Evolutionary conservation across 1,140 invertebrate genomes (phyloP).

Genomic region (Caenorhabditis briggsae): DNA sequence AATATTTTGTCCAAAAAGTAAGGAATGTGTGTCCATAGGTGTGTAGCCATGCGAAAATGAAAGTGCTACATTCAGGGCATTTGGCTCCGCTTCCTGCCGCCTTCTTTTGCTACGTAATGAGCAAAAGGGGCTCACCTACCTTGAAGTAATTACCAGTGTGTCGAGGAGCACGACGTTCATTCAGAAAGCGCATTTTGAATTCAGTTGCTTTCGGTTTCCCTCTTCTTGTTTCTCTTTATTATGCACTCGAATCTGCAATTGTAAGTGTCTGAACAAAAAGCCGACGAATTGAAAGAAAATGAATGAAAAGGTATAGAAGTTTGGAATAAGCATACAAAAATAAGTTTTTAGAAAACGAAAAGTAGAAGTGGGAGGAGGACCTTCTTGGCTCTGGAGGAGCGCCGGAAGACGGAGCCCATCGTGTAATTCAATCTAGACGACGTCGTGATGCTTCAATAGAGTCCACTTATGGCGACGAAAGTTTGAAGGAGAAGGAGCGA

Average conservation of each 20-base stretch:
- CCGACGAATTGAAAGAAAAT: background rate
- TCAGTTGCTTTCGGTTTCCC: slow-evolving; percentile 1
- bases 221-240: slow-evolving; percentile 40
- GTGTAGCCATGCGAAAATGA: slow-evolving; percentile 42
- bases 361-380: background rate
- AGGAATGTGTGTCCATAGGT: background rate
- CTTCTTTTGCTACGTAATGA: background rate
- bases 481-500: slow-evolving; percentile 9
- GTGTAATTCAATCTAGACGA: slow-evolving; percentile 56
- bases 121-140: slow-evolving; percentile 33
- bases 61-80: slow-evolving; percentile 14
- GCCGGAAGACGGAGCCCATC: slow-evolving; percentile 47
- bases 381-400: slow-evolving; percentile 36
- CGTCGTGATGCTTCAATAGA: slow-evolving; percentile 54
- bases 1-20: background rate
- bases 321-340: slow-evolving; percentile 17
- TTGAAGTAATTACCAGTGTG: slow-evolving; percentile 56
- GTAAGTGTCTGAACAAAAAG: background rate
- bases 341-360: slow-evolving; percentile 9
- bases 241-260: slow-evolving; percentile 50
- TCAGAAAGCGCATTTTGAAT: slow-evolving; percentile 49
- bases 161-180: slow-evolving; percentile 55
- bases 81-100: background rate
- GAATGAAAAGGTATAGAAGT: slow-evolving; percentile 15
- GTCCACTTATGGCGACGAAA: slow-evolving; percentile 54